Percentiles rank a stretch among this genome's conserved stretches.
Evolutionary conservation across 2,888 invertebrate genomes (phyloP).

Genomic region (Trissoscelio sp.): DNA sequence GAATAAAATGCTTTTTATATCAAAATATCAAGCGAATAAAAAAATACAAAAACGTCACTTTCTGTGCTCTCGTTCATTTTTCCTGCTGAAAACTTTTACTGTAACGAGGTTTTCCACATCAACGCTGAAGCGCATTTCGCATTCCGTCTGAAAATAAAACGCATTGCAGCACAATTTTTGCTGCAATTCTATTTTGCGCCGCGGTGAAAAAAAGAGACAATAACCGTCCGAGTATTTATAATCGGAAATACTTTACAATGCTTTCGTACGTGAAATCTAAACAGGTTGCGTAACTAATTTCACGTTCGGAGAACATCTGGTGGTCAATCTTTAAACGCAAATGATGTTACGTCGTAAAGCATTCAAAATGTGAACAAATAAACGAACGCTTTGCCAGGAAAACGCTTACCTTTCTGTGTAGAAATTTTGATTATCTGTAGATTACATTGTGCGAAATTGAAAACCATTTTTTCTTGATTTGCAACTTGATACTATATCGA

Average conservation of each 20-base stretch:
- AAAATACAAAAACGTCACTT: too few relatives aligned
- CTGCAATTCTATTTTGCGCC: conserved; percentile 11
- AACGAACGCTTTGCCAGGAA: background rate
- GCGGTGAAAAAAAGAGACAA: conserved; percentile 5
- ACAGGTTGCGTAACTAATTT: conserved; percentile 21
- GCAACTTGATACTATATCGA: too few relatives aligned
- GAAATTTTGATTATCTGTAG: too few relatives aligned
- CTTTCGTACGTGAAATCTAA: conserved; percentile 12
- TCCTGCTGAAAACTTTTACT: background rate
- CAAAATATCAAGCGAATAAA: too few relatives aligned
- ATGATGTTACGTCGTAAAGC: background rate
- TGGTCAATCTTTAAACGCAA: background rate
- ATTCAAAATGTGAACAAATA: background rate
- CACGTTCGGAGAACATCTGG: conserved; percentile 26
- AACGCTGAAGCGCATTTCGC: conserved; percentile 1
- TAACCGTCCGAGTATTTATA: conserved; percentile 18
- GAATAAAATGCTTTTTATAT: too few relatives aligned
- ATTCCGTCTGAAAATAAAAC: conserved; percentile 20
- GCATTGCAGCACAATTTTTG: conserved; percentile 7
- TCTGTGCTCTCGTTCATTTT: too few relatives aligned
- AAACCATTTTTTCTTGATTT: too few relatives aligned
- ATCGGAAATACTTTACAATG: conserved; percentile 20
- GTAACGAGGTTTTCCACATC: background rate
- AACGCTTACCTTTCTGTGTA: background rate
- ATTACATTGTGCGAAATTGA: too few relatives aligned